These are phyloP conservation scores for Drosophila pandora DNA, from an alignment of 1,140 invertebrate species.

Conservation along the genomic window DNA sequence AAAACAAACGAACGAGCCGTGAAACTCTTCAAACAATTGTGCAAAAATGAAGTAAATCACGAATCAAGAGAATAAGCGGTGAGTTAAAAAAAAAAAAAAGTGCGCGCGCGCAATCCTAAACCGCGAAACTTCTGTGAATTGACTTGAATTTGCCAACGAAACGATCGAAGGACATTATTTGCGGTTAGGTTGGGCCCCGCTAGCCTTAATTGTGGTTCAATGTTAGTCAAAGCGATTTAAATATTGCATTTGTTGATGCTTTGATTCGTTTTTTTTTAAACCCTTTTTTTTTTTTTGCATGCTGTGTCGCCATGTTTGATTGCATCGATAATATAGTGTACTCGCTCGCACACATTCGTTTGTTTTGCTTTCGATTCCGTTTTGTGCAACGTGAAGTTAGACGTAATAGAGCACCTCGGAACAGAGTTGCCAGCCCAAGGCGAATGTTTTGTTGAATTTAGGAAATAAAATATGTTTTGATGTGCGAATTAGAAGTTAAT, in stretches of 20 bases:
- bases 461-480: constrained; percentile 18
- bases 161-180: background rate
- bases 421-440: constrained; percentile 55
- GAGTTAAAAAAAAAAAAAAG: constrained; percentile 45
- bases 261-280: constrained; percentile 30
- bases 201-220: background rate
- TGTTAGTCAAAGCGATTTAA: constrained; percentile 15
- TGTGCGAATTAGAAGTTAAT: background rate
- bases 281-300: constrained; percentile 60
- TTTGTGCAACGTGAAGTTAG: constrained; percentile 78
- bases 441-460: constrained; percentile 16
- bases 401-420: constrained; percentile 33
- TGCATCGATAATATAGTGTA: constrained; percentile 44
- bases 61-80: constrained; percentile 47
- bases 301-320: constrained; percentile 77
- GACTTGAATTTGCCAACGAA: background rate
- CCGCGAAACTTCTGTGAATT: constrained; percentile 12
- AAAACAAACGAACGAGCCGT: constrained; percentile 29
- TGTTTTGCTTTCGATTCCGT: constrained; percentile 76
- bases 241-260: constrained; percentile 44
- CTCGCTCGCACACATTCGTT: constrained; percentile 63
- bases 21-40: constrained; percentile 39
- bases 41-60: constrained; percentile 54
- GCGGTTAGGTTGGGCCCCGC: background rate
- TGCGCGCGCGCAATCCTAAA: constrained; percentile 60